A percentile compares a stretch with the other conserved stretches of the same genome.
Conservation (phyloP, 2,113 vertebrate species). For the Genyomyrus donnyi region DNA sequence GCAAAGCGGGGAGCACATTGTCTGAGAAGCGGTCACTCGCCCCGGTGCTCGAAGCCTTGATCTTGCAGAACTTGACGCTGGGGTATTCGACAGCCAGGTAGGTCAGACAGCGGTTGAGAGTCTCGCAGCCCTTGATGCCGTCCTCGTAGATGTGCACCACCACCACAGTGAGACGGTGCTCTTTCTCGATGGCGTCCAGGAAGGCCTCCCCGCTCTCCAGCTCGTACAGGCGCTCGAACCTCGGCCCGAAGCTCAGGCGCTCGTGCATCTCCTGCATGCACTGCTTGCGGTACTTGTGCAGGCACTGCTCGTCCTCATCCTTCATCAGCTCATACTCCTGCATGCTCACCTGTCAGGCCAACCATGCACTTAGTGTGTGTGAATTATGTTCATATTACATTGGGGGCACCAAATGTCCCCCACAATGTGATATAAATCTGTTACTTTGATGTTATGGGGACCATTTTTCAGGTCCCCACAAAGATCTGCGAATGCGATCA, state of each 20-base stretch:
- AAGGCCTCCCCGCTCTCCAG: conserved; percentile 85
- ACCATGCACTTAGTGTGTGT: not conserved
- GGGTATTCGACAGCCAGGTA: conserved; percentile 79
- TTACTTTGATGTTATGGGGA: too few relatives aligned
- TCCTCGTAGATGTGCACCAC: conserved; percentile 87
- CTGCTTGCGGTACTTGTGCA: conserved; percentile 82
- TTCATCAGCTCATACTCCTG: conserved; percentile 89
- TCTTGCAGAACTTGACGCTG: conserved; percentile 88
- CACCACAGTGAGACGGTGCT: conserved; percentile 76
- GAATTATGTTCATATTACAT: not conserved
- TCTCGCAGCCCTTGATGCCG: conserved; percentile 74
- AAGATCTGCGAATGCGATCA: too few relatives aligned
- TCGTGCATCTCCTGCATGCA: conserved; percentile 97
- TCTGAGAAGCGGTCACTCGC: conserved; percentile 81
- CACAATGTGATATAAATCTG: too few relatives aligned
- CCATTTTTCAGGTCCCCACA: too few relatives aligned
- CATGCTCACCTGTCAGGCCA: conserved; percentile 77
- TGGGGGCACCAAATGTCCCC: too few relatives aligned
- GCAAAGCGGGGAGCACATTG: conserved; percentile 77
- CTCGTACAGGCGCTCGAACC: conserved; percentile 75
- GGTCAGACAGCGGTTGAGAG: conserved; percentile 76
- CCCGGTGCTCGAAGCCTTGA: conserved; percentile 75
- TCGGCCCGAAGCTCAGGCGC: conserved; percentile 85
- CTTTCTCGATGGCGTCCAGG: conserved; percentile 85
- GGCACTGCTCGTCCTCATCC: conserved; percentile 78